These are phyloP conservation scores for Crotalus horridus DNA, from an alignment of 2,113 vertebrate species.

Conservation along the genomic window DNA sequence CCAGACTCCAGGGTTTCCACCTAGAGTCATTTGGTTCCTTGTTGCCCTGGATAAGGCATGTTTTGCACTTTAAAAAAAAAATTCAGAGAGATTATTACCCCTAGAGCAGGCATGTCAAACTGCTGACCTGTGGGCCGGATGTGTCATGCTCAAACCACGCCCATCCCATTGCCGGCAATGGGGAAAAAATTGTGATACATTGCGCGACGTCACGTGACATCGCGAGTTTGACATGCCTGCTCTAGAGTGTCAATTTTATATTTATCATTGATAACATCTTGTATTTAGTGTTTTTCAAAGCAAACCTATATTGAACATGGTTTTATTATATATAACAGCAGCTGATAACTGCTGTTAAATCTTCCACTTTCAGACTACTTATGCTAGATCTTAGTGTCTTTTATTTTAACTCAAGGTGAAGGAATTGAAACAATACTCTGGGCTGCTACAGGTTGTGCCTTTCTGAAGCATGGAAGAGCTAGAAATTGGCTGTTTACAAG, in stretches of 20 bases:
- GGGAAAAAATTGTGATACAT: too few relatives aligned
- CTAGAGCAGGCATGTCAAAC: background rate
- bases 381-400: background rate
- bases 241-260: background rate
- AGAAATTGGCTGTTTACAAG: constrained; percentile 6
- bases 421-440: background rate
- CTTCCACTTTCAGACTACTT: background rate
- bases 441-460: background rate
- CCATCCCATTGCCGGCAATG: too few relatives aligned
- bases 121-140: too few relatives aligned
- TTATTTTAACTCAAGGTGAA: background rate
- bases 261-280: background rate
- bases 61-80: background rate
- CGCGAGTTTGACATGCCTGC: too few relatives aligned
- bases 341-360: background rate
- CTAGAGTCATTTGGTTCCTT: background rate
- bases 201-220: too few relatives aligned
- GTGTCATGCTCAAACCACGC: too few relatives aligned
- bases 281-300: background rate
- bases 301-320: background rate
- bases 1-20: background rate
- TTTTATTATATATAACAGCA: background rate
- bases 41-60: background rate
- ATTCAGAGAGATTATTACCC: background rate
- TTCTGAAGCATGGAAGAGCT: constrained; percentile 9